Evolutionary conservation across 2,113 vertebrate species (phyloP), one percentile per base, ranked within the genome.

Genomic region (Ceyx margarethae): DNA sequence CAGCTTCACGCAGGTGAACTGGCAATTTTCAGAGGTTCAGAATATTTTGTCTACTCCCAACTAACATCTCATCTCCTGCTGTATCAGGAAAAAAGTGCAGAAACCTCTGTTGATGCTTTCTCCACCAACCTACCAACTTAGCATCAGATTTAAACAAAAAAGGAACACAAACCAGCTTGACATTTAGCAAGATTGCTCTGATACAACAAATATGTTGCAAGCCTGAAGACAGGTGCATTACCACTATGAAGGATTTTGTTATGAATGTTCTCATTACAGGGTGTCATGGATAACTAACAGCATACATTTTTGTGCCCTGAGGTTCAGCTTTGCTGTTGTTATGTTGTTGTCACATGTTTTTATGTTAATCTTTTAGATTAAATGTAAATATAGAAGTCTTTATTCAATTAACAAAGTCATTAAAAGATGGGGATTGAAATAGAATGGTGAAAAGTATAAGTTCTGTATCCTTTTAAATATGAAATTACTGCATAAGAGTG

Each of bases 161-260:
- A 84, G 22, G 57, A 89, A 87, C 2, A 11, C 71, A 95, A 91
- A 94, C 46, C 75, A 87, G 17, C 16, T 82, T 91, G 78, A 77
- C 84, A 67, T 96, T 84, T 85, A 82, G 43, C 72, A 77, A 82
- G 87, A 92, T 74, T 91, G 78, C 67, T 92, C 11, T 45, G 78
- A 94, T 91, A 91, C 75, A 93, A 82, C 75, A 94, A 93, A 93
- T 91, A 94, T 77, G 85, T 74, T 92, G 65, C 81, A 85, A 93
- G 78, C 89, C 72, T 91, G 87, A 91, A 96, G 89, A 95, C 91
- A 96, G 91, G 94, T 94, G 84, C 75, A 42, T 92, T 82, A 74
- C 87, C 57, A 80, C 51, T 89, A 89, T 77, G 92, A 77, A 93
- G 67, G 75, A 93, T 92, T 95, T 95, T 95, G 83, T 95, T 94